Evolutionary conservation across 2,113 vertebrate genomes (phyloP).

Genomic region (Pithys albifrons): DNA sequence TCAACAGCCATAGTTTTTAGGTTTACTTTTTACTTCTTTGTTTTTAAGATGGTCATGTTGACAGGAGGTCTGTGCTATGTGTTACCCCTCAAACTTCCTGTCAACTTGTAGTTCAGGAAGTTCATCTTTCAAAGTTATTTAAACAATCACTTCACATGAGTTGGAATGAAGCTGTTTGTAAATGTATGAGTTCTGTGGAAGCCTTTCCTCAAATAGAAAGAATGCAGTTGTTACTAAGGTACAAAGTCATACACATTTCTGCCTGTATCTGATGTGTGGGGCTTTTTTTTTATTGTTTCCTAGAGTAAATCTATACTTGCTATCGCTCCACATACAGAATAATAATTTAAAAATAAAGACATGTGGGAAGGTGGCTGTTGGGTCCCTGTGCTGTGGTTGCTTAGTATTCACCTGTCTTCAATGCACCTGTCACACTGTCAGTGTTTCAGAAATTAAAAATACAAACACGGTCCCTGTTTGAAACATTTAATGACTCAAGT

Average conservation of each 20-base stretch:
- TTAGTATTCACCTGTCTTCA: not conserved
- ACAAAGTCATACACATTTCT: not conserved
- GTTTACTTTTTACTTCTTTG: not conserved
- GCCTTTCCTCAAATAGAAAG: not conserved
- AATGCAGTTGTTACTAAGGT: not conserved
- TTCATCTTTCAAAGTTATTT: not conserved
- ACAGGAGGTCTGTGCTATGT: not conserved
- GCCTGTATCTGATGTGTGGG: not conserved
- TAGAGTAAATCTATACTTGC: not conserved
- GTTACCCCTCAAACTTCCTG: not conserved
- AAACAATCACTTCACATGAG: not conserved
- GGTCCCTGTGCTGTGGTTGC: not conserved
- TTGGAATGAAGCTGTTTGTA: not conserved
- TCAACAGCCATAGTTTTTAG: not conserved
- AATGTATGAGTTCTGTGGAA: not conserved
- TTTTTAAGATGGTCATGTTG: not conserved
- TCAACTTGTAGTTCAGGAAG: not conserved
- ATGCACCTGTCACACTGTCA: fast-evolving
- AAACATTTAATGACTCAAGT: not conserved
- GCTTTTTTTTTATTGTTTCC: not conserved
- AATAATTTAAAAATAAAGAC: not conserved
- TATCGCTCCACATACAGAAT: not conserved
- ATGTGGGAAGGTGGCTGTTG: fast-evolving
- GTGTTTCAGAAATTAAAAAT: not conserved
- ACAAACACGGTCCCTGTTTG: not conserved